Base-by-base conservation (phyloP, 2,113 vertebrate species). In the Chionis minor region DNA sequence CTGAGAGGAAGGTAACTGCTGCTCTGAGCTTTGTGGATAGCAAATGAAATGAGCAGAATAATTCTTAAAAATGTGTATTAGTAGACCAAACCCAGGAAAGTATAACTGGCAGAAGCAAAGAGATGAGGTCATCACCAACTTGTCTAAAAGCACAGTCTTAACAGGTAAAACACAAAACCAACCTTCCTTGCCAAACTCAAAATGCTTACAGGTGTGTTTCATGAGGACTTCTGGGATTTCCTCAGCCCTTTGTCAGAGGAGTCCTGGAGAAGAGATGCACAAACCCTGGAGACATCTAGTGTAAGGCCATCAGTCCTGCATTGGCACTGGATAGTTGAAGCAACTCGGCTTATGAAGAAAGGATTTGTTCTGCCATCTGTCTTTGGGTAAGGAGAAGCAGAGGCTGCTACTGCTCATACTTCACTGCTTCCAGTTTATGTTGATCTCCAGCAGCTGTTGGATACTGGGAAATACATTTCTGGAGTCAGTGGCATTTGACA, bases 171-270 rank as follows among this genome's bases (percentile, higher is more conserved):
- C 6, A 0, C 55, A 81, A 91, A 96, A 55, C 69, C 72, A 84
- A 62, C 72, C 77, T 91, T 92, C 69, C 77, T 92, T 94, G 94
- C 91, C 93, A 95, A 94, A 95, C 42, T 96, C 83, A 84, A 81
- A 95, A 96, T 96, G 38, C 80, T 95, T 96, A 33, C 94, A 95
- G 94, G 86, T 96, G 44, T 96, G 72, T 94, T 96, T 95, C 83
- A 73, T 91, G 77, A 95, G 93, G 91, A 92, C 89, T 92, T 92
- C 88, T 94, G 94, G 80, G 91, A 91, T 96, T 92, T 90, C 94
- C 88, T 96, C 69, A 95, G 51, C 88, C 88, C 72, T 88, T 95
- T 92, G 51, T 94, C 92, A 96, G 72, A 94, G 91, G 83, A 91
- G 86, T 94, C 92, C 67, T 92, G 86, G 77, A 96, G 95, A 88